Percentiles rank a stretch among this genome's conserved stretches.
These are phyloP conservation scores for Phalacrocorax carbo DNA, from an alignment of 2,113 vertebrate genomes.

Conservation along the genomic window DNA sequence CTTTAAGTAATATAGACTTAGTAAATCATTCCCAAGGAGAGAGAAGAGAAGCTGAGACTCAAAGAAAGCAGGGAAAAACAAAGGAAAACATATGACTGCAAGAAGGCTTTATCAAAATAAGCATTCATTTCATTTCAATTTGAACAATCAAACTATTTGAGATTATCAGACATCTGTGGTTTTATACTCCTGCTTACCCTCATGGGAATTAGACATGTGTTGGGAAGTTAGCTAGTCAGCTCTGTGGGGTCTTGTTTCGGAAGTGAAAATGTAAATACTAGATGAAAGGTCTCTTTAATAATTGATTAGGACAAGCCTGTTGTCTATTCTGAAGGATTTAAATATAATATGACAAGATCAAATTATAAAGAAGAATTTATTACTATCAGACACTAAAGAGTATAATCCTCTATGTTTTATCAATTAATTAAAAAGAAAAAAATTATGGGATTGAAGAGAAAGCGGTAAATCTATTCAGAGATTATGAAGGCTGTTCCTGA, in stretches of 20 bases:
- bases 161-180: background rate
- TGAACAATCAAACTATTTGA: background rate
- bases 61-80: background rate
- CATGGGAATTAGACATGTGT: rapidly evolving
- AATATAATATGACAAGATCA: background rate
- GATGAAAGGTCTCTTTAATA: background rate
- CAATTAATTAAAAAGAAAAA: background rate
- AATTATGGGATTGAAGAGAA: background rate
- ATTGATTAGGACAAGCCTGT: background rate
- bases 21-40: background rate
- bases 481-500: background rate
- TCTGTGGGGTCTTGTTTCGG: background rate
- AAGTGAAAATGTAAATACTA: background rate
- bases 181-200: background rate
- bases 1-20: background rate
- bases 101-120: background rate
- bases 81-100: background rate
- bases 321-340: background rate
- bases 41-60: background rate
- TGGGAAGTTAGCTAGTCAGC: background rate
- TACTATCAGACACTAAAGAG: background rate
- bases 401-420: background rate
- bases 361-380: background rate
- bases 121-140: background rate
- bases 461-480: background rate